phyloP scores from a whole-genome alignment of 2,113 vertebrate genomes.

The Campylorhamphus procurvoides region DNA sequence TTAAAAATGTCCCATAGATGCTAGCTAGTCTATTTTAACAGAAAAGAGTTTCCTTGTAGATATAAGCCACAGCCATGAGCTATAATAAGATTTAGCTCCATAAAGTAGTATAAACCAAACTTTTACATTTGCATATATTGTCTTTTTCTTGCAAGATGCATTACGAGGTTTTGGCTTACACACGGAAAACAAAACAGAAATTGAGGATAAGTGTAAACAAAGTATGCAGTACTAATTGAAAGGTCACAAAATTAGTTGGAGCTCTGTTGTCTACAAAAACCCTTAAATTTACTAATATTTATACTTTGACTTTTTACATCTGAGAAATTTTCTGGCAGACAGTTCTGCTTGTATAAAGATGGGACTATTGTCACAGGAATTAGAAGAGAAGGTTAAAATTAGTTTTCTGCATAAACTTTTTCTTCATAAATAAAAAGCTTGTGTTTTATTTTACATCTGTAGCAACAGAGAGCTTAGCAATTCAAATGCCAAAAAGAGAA shows the following conservation, averaged over 20 bases:
- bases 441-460: not conserved
- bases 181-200: slow-evolving; percentile 4
- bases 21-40: not conserved
- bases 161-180: not conserved
- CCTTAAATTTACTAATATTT: slow-evolving; percentile 5
- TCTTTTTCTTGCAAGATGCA: not conserved
- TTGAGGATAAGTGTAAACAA: slow-evolving; percentile 4
- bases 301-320: not conserved
- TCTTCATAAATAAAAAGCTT: not conserved
- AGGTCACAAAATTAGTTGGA: slow-evolving; percentile 37
- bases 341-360: not conserved
- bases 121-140: not conserved
- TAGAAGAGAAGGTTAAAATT: slow-evolving; percentile 16
- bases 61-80: not conserved
- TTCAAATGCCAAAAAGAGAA: slow-evolving; percentile 2
- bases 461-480: not conserved
- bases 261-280: not conserved
- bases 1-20: not conserved
- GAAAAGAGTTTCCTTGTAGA: not conserved
- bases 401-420: slow-evolving; percentile 5
- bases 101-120: not conserved
- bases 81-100: not conserved
- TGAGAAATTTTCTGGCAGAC: slow-evolving; percentile 26
- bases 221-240: slow-evolving; percentile 19
- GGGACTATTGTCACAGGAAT: slow-evolving; percentile 9